Evolutionary conservation across 2,113 vertebrate genomes (phyloP).

Genomic region (Choloepus hoffmanni): DNA sequence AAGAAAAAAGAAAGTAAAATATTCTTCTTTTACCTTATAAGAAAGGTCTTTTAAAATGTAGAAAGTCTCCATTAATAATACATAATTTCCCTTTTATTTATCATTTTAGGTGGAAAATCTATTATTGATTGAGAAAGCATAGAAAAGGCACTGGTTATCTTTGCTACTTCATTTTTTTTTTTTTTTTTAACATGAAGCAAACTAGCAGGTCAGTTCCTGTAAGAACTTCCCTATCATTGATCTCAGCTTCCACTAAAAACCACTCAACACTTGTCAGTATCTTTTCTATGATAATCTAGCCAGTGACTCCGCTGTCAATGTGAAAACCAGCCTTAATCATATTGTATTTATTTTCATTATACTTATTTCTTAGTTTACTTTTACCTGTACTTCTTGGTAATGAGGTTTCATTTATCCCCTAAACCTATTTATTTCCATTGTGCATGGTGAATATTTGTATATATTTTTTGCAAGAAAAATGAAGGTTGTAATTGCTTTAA

Average conservation of each 20-base stretch:
- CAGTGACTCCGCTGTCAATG: not conserved
- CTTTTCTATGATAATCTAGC: not conserved
- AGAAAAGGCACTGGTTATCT: not conserved
- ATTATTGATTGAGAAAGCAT: not conserved
- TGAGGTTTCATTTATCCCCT: not conserved
- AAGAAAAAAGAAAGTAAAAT: not conserved
- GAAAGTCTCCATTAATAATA: not conserved
- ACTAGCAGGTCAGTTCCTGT: not conserved
- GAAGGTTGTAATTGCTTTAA: constrained; percentile 13
- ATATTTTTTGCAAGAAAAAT: not conserved
- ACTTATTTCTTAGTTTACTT: constrained; percentile 5
- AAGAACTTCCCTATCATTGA: not conserved
- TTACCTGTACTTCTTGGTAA: constrained; percentile 6
- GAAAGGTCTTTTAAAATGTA: constrained; percentile 23
- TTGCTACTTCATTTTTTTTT: not conserved
- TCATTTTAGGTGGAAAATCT: constrained; percentile 33
- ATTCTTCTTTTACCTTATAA: not conserved
- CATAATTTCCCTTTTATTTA: not conserved
- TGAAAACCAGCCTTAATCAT: not conserved
- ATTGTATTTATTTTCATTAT: constrained; percentile 7
- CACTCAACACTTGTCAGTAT: not conserved
- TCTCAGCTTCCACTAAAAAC: not conserved
- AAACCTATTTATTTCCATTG: not conserved
- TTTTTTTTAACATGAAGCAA: not conserved
- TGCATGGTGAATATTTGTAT: not conserved